These are phyloP conservation scores for Oreonectes daqikongensis DNA, from an alignment of 2,797 vertebrate species.

Conservation along the genomic window DNA sequence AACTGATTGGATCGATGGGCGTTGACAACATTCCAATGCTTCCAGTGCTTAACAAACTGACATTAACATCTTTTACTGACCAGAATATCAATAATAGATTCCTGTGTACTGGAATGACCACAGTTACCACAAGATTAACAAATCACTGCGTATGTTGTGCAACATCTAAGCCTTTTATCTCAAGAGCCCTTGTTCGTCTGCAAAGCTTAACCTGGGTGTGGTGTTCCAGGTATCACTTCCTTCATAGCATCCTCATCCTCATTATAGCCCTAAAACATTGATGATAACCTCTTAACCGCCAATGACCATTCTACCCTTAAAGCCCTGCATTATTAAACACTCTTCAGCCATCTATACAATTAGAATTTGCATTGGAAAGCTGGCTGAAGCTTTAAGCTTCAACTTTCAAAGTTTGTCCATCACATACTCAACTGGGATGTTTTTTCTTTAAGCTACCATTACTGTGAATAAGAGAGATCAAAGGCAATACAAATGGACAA, in stretches of 20 bases:
- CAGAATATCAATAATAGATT: neutral
- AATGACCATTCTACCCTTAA: slow-evolving; percentile 44
- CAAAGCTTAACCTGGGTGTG: slow-evolving; percentile 9
- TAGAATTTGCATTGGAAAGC: slow-evolving; percentile 50
- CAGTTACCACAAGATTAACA: neutral
- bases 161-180: neutral
- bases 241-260: slow-evolving; percentile 48
- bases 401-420: slow-evolving; percentile 24
- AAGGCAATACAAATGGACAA: neutral
- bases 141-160: neutral
- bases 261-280: slow-evolving; percentile 60
- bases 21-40: too few relatives aligned
- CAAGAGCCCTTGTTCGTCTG: neutral
- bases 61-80: neutral
- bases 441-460: neutral
- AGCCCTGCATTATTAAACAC: slow-evolving; percentile 63
- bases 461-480: neutral
- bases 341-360: slow-evolving; percentile 55
- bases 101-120: neutral
- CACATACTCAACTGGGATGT: neutral
- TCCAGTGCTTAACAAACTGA: neutral
- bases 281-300: slow-evolving; percentile 51
- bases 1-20: too few relatives aligned
- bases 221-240: slow-evolving; percentile 43
- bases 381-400: slow-evolving; percentile 61